Conservation (phyloP, 2,113 vertebrate genomes). For the Neoarius graeffei region DNA sequence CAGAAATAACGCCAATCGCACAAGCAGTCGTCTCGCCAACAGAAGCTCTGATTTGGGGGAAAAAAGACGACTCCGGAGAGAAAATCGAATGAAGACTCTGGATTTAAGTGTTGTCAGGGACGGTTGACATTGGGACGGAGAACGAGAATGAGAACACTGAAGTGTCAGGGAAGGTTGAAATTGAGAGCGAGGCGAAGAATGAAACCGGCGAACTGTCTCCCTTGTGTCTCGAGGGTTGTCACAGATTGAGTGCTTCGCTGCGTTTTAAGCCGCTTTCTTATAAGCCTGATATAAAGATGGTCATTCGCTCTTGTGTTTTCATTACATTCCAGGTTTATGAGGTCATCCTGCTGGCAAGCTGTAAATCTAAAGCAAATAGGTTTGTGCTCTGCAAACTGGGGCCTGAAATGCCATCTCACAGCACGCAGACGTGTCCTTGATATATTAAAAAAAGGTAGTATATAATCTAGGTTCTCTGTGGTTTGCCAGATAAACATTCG, state of each 20-base stretch:
- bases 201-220: slow-evolving; percentile 23
- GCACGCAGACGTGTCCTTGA: background rate
- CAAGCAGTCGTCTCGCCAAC: background rate
- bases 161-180: slow-evolving; percentile 14
- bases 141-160: slow-evolving; percentile 31
- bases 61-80: background rate
- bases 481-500: background rate
- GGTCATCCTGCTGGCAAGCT: slow-evolving; percentile 23
- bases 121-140: background rate
- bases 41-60: background rate
- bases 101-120: slow-evolving; percentile 18
- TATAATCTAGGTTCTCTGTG: background rate
- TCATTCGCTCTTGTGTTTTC: slow-evolving; percentile 28
- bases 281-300: slow-evolving; percentile 27
- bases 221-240: slow-evolving; percentile 14
- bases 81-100: slow-evolving; percentile 8
- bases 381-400: background rate
- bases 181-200: slow-evolving; percentile 16
- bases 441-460: background rate
- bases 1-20: slow-evolving; percentile 31
- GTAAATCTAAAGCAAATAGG: slow-evolving; percentile 13
- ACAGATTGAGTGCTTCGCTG: slow-evolving; percentile 13
- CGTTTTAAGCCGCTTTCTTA: slow-evolving; percentile 20
- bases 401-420: slow-evolving; percentile 13
- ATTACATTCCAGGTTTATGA: slow-evolving; percentile 33